phyloP scores from a whole-genome alignment of 2,113 vertebrate species.

The Microtus richardsoni region DNA sequence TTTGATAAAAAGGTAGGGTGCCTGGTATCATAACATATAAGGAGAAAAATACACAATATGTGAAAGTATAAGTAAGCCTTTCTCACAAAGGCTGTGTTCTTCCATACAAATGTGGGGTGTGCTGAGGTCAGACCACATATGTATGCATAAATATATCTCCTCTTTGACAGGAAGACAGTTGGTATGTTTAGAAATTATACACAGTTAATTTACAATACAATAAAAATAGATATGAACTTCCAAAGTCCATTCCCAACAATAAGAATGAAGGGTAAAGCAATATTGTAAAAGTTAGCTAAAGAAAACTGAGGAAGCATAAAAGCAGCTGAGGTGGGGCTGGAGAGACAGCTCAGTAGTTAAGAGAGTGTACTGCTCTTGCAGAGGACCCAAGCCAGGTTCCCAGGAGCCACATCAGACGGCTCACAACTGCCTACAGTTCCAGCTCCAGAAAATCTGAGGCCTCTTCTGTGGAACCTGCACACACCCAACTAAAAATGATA shows the following conservation, averaged over 20 bases:
- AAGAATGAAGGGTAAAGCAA: background rate
- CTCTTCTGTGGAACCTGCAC: background rate
- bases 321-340: background rate
- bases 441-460: background rate
- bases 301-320: slow-evolving; percentile 15
- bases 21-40: background rate
- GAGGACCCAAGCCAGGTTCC: background rate
- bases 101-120: background rate
- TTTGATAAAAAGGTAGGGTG: background rate
- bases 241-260: background rate
- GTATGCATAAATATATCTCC: background rate
- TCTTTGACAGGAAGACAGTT: background rate
- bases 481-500: background rate
- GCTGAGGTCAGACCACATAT: background rate
- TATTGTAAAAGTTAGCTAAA: background rate
- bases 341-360: background rate
- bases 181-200: background rate
- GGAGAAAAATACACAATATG: background rate
- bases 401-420: background rate
- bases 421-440: background rate
- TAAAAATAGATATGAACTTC: slow-evolving; percentile 52
- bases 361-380: too few relatives aligned
- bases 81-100: slow-evolving; percentile 22
- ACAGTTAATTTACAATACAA: slow-evolving; percentile 21
- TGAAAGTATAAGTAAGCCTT: slow-evolving; percentile 17